Evolutionary conservation across 2,888 invertebrate species (phyloP), one percentile per base, ranked within the genome.

Genomic region (Meteorus cinctellus): DNA sequence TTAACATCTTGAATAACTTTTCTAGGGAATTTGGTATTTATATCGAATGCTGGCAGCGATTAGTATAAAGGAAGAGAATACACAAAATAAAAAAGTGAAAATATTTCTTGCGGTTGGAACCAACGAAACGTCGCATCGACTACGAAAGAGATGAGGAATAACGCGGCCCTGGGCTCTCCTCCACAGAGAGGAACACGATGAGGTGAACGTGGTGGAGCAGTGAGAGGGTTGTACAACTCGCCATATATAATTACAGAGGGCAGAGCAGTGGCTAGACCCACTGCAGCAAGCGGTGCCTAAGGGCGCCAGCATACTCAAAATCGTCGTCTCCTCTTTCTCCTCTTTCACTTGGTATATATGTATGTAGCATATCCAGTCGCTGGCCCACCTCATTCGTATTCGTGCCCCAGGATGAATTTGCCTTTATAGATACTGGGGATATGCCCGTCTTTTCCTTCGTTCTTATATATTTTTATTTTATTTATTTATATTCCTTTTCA

Each of bases 241-340:
- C 75, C 70, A 75, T 72, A 75, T 86, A 85, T 86, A 86, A 86
- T 86, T 86, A 86, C 85, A 86, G 86, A 84, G 86, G 84, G 81
- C 83, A 84, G 85, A 84, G 85, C 87, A 82, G 87, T 87, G 87
- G 87, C 87, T 87, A 87, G 87, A 87, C 86, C 84, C 82, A 81
- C 83, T 82, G 81, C 81, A 84, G 84, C 83, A 84, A 84, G 82
- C 80, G 83, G 83, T 82, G 85, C 84, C 86, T 77, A 68, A 82
- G 82, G 84, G 84, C 83, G 79, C 78, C 82, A 82, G 81, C 79
- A 81, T 82, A 82, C 81, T 85, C 84, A 81, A 84, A 85, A 85
- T 85, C 86, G 84, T 81, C 81, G 83, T 80, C 81, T 79, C 79
- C 82, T 81, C 77, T 67, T 65, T 59, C 72, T 41, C 66, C 66